Conservation (phyloP, 2,888 invertebrate species). For the Oxycera nigricornis region DNA sequence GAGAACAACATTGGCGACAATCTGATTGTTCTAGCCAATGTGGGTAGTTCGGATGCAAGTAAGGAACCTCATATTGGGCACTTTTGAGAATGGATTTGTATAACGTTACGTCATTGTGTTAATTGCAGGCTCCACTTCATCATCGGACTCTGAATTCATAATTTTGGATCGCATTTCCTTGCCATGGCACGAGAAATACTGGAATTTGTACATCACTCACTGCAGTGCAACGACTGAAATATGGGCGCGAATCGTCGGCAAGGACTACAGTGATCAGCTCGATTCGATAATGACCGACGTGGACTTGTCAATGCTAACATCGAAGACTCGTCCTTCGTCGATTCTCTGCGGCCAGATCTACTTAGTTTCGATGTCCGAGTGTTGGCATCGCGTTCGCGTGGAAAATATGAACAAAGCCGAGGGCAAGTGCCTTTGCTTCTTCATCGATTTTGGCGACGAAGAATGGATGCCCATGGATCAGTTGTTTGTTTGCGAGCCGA, state of each 20-base stretch:
- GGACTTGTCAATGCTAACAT: slow-evolving; percentile 58
- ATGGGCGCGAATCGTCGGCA: slow-evolving; percentile 72
- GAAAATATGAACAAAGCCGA: slow-evolving; percentile 62
- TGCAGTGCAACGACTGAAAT: slow-evolving; percentile 70
- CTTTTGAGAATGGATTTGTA: background rate
- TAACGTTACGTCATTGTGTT: background rate
- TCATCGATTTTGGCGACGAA: slow-evolving; percentile 79
- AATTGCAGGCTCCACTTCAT: slow-evolving; percentile 40
- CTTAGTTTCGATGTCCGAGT: slow-evolving; percentile 63
- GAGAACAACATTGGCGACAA: slow-evolving; percentile 52
- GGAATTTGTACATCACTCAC: slow-evolving; percentile 70
- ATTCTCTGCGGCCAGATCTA: slow-evolving; percentile 57
- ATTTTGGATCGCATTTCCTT: slow-evolving; percentile 51
- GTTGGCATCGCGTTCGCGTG: slow-evolving; percentile 67
- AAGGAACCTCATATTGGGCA: background rate
- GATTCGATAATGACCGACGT: slow-evolving; percentile 65
- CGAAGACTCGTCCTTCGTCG: slow-evolving; percentile 51
- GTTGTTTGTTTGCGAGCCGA: slow-evolving; percentile 69
- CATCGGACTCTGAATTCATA: slow-evolving; percentile 36
- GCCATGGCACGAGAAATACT: slow-evolving; percentile 56
- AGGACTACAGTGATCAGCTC: slow-evolving; percentile 68
- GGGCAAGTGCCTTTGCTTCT: slow-evolving; percentile 66
- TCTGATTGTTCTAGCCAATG: slow-evolving; percentile 56
- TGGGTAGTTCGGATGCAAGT: slow-evolving; percentile 49
- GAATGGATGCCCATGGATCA: slow-evolving; percentile 65